A percentile compares a stretch with the other conserved stretches of the same genome.
Conservation (phyloP, 2,888 invertebrate species). For the Caenorhabditis japonica region DNA sequence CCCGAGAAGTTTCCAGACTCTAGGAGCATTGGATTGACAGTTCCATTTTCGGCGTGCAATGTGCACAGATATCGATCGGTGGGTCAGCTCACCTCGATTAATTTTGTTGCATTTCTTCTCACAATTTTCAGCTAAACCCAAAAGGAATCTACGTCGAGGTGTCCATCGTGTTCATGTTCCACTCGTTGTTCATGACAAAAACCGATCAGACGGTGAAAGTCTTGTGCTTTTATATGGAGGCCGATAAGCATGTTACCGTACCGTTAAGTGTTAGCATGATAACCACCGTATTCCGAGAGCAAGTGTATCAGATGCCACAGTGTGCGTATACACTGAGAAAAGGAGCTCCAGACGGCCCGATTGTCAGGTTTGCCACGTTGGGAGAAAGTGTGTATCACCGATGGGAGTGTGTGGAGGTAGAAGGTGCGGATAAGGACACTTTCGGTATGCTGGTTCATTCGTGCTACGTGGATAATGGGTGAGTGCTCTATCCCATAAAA, state of each 20-base stretch:
- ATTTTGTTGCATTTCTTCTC: no score
- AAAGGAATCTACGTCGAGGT: constrained; percentile 76
- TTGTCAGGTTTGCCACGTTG: constrained; percentile 73
- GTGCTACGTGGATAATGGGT: constrained; percentile 76
- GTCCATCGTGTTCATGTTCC: constrained; percentile 76
- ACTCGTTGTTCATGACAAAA: constrained; percentile 76
- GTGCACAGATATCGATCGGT: constrained; percentile 76
- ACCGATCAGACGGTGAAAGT: constrained; percentile 77
- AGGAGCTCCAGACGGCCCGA: constrained; percentile 74
- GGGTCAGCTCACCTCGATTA: constrained; percentile 23
- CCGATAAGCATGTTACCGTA: constrained; percentile 75
- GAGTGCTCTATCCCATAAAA: no score
- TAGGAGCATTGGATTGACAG: constrained; percentile 71
- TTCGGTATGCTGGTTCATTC: constrained; percentile 77
- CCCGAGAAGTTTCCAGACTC: constrained; percentile 73
- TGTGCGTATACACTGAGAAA: constrained; percentile 75
- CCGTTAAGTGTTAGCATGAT: constrained; percentile 77
- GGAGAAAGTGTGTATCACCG: constrained; percentile 70
- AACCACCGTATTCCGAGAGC: constrained; percentile 75
- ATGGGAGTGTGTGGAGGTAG: constrained; percentile 76
- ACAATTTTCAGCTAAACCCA: constrained; percentile 74
- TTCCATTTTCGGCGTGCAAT: constrained; percentile 76
- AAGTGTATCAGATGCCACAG: constrained; percentile 76
- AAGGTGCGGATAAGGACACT: constrained; percentile 71
- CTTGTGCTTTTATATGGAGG: constrained; percentile 78